phyloP scores from a whole-genome alignment of 2,888 invertebrate species.

The Nineta flava region DNA sequence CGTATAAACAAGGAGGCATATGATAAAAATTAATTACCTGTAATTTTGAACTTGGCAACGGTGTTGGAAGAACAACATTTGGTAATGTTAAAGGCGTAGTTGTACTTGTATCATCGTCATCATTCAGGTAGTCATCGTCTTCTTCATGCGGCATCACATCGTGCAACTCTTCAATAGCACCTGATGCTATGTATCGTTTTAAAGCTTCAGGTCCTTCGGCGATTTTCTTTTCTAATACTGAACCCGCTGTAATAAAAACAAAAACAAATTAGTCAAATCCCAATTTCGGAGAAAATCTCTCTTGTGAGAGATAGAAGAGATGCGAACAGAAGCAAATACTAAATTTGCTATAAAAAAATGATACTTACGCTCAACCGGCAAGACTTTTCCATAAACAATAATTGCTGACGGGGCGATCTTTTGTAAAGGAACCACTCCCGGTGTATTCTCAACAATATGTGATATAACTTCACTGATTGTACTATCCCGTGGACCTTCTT shows the following conservation, averaged over 20 bases:
- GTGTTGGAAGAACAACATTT: conserved; percentile 24
- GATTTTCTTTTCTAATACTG: conserved; percentile 59
- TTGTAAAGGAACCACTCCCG: conserved; percentile 61
- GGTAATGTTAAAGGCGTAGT: conserved; percentile 19
- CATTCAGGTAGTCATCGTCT: conserved; percentile 31
- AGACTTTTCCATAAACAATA: conserved; percentile 67
- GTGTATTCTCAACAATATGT: conserved; percentile 60
- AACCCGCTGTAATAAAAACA: conserved; percentile 38
- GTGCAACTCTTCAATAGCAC: conserved; percentile 64
- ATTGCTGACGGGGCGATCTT: conserved; percentile 67
- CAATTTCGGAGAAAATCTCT: not conserved
- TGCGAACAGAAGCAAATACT: not conserved
- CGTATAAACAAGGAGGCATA: not conserved
- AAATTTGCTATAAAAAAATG: not conserved
- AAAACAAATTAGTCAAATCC: not conserved
- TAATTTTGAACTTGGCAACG: conserved; percentile 27
- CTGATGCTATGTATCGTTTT: conserved; percentile 61
- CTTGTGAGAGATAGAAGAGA: not conserved
- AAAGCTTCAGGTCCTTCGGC: conserved; percentile 61
- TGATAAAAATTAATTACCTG: conserved; percentile 20
- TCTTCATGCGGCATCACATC: conserved; percentile 60
- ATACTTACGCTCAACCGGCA: conserved; percentile 51
- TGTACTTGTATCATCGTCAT: conserved; percentile 23
- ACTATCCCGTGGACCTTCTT: conserved; percentile 27
- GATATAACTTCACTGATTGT: conserved; percentile 49